phyloP scores from a whole-genome alignment of 2,113 vertebrate genomes.

The Monopterus albus region DNA sequence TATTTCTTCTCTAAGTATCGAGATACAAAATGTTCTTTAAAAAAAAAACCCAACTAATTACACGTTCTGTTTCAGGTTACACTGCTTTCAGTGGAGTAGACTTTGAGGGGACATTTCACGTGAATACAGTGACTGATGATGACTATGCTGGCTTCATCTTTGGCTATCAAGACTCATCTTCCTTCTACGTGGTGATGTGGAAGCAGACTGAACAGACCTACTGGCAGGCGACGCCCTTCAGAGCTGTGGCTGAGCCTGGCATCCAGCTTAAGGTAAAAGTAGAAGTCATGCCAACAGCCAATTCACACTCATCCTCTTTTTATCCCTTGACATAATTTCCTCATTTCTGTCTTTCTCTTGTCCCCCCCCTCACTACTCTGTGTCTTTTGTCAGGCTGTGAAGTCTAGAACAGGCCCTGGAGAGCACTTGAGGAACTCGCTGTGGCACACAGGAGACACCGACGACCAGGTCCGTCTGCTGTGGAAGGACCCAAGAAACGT shows the following conservation, averaged over 20 bases:
- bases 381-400: conserved; percentile 90
- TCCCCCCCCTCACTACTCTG: neutral
- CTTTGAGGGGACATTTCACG: conserved; percentile 98
- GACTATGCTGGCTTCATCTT: conserved; percentile 99
- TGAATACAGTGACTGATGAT: conserved; percentile 96
- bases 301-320: neutral
- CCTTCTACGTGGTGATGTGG: conserved; percentile 99
- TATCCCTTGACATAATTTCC: neutral
- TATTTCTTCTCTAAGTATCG: neutral
- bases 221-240: conserved; percentile 98
- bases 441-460: conserved; percentile 98
- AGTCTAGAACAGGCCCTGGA: conserved; percentile 94
- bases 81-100: conserved; percentile 99
- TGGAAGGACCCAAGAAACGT: conserved; percentile 98
- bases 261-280: conserved; percentile 95
- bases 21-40: neutral
- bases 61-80: conserved; percentile 84
- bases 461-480: conserved; percentile 94
- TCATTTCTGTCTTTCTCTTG: conserved; percentile 1
- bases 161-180: conserved; percentile 98
- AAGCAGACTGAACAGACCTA: conserved; percentile 99
- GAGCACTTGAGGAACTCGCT: conserved; percentile 97
- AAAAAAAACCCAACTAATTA: no score
- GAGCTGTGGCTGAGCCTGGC: conserved; percentile 96
- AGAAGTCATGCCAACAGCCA: neutral